Conservation (phyloP, 2,113 vertebrate genomes). For the Osmerus eperlanus region DNA sequence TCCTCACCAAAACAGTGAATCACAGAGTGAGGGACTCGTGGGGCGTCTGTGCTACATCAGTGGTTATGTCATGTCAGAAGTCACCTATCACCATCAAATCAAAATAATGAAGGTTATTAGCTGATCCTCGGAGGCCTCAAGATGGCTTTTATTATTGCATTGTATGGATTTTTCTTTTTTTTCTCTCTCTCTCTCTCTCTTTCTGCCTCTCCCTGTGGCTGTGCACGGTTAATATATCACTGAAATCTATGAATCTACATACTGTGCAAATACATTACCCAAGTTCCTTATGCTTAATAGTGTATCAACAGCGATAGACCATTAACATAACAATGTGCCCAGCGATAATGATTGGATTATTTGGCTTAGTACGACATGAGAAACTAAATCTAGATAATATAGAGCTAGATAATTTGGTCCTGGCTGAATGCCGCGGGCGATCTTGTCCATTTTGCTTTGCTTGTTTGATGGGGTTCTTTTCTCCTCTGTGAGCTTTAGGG, state of each 20-base stretch:
- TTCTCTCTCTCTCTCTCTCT: no score
- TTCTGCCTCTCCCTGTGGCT: no score
- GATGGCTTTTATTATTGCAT: not conserved
- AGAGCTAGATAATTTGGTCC: constrained; percentile 52
- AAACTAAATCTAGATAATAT: constrained; percentile 43
- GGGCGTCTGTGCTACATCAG: constrained; percentile 29
- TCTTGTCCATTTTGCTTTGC: constrained; percentile 50
- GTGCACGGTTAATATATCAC: no score
- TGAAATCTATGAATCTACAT: constrained; percentile 24
- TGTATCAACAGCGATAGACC: constrained; percentile 46
- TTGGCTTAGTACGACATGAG: constrained; percentile 44
- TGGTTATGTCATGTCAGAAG: constrained; percentile 26
- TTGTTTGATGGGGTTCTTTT: not conserved
- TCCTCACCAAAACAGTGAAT: constrained; percentile 11
- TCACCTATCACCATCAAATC: constrained; percentile 46
- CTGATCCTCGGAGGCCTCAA: constrained; percentile 28
- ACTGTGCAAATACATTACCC: constrained; percentile 52
- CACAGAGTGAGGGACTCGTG: constrained; percentile 15
- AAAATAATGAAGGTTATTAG: constrained; percentile 49
- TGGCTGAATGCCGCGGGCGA: constrained; percentile 48
- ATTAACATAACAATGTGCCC: constrained; percentile 63
- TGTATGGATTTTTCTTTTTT: not conserved
- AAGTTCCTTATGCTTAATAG: constrained; percentile 59
- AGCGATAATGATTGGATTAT: constrained; percentile 60
- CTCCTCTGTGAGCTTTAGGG: not conserved